Evolutionary conservation across 2,888 invertebrate genomes (phyloP), one percentile per base, ranked within the genome.

Genomic region (Dendrolimus pini): DNA sequence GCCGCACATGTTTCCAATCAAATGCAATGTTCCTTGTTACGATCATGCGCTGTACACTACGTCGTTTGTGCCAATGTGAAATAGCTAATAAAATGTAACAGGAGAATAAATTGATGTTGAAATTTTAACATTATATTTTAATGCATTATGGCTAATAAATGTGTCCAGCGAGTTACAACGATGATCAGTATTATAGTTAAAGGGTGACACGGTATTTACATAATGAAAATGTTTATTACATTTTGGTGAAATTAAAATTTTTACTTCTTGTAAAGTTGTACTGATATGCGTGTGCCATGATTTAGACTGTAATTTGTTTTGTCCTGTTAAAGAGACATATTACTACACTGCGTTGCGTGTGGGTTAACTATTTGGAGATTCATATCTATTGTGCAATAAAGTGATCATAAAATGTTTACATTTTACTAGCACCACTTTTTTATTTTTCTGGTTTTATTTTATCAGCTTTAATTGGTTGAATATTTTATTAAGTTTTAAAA

Each of bases 1-100:
- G 70, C 65, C 70, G 65, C 74, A 77, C 69, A 65, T 75, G 80
- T 71, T 74, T 71, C 65, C 62, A 73, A 78, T 82, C 75, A 76
- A 68, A 67, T 62, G 66, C 67, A 71, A 65, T 68, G 67, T 71
- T 70, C 61, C 63, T 70, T 68, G 69, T 75, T 72, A 75, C 62
- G 66, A 70, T 47, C 9, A 47, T 47, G 12, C 47, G 47, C 12
- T 47, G 47, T 47, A 47, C 47, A 47, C 47, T 9, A 47, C 47
- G 12, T 47, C 47, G 47, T 47, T 47, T 47, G 47, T 47, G 47
- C 47, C 47, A 47, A 47, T 47, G 47, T 47, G 47, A 47, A 47
- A 10, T 47, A 47, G 47, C 47, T 47, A 47, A 47, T 47, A 47
- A 47, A 47, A 47, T 47, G 9, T 47, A 10, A 47, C 47, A 47